These are phyloP conservation scores for Hypena proboscidalis DNA, from an alignment of 2,888 invertebrate genomes.

Conservation along the genomic window DNA sequence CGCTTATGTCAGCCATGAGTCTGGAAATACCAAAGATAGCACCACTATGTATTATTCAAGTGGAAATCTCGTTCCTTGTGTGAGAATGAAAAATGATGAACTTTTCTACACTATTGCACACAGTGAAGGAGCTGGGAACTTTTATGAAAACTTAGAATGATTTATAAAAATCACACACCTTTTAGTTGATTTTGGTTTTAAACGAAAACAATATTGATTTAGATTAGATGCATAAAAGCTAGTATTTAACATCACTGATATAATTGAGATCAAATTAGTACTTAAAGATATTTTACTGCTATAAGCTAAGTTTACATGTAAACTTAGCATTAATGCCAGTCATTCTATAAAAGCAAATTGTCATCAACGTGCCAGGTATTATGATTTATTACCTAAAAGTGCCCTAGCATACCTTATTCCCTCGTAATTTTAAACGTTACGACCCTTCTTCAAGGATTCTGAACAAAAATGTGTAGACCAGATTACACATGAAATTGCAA, in stretches of 20 bases:
- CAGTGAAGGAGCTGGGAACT: too few species aligned
- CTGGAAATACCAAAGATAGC: conserved; percentile 29
- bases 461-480: conserved; percentile 53
- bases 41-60: conserved; percentile 54
- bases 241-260: too few species aligned
- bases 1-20: conserved; percentile 21
- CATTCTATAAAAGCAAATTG: conserved; percentile 14
- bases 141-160: too few species aligned
- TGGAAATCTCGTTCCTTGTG: conserved; percentile 43
- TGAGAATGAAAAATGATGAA: conserved; percentile 48
- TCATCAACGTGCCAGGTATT: conserved; percentile 11
- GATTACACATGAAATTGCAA: conserved; percentile 77
- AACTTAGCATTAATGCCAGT: too few species aligned
- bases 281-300: too few species aligned
- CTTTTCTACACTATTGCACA: conserved; percentile 25
- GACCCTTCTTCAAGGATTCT: conserved; percentile 12
- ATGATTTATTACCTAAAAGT: conserved; percentile 15
- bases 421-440: conserved; percentile 13
- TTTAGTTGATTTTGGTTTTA: too few species aligned
- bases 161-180: too few species aligned
- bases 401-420: conserved; percentile 5
- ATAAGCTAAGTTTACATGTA: conserved; percentile 9
- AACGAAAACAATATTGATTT: too few species aligned
- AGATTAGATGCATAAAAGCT: too few species aligned
- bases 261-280: too few species aligned